Evolutionary conservation across 1,140 invertebrate genomes (phyloP), one percentile per base, ranked within the genome.

Genomic region (Homalodisca vitripennis): DNA sequence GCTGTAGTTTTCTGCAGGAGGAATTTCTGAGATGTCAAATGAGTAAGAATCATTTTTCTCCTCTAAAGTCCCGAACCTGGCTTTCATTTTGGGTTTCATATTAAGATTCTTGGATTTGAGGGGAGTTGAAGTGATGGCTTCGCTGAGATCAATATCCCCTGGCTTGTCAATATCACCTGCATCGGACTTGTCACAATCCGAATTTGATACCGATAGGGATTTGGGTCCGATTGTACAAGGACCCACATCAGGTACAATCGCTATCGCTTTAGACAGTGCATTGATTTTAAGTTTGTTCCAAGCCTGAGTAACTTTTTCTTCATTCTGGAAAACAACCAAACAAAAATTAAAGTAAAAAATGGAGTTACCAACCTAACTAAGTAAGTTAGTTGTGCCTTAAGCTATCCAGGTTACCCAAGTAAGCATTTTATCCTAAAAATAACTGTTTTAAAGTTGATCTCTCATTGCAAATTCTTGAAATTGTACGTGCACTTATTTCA

Each of bases 251-350:
- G 55, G 27, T 3, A 26, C 22, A 26, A 60, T 60, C 2, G 55
- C 55, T 6, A 60, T 60, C 10, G 55, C 55, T 60, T 60, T 60
- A 12, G 55, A 60, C n/a, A 60, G n/a, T 12, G 55, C 55, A 60
- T 60, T 60, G 10, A 60, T 60, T 24, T 60, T 60, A 6, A 60
- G 26, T 26, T 24, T 26, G 24, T 60, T 60, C 55, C 55, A 60
- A 27, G 55, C 55, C n/a, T 60, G 24, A 10, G 14, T 27, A 12
- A 60, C 29, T 60, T 60, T 60, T 27, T 60, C 10, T 2, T 60
- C 55, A n/a, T 29, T 24, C 55, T 60, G 55, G 24, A 60, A 60
- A 60, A 22, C 3, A 60, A 53, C 6, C 34, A 10, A 41, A 41
- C n/a, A n/a, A n/a, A n/a, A n/a, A n/a, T n/a, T n/a, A n/a, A n/a